A percentile compares a stretch with the other conserved stretches of the same genome.
Conservation (phyloP, 1,140 invertebrate genomes). For the Pseudoatta argentina region DNA sequence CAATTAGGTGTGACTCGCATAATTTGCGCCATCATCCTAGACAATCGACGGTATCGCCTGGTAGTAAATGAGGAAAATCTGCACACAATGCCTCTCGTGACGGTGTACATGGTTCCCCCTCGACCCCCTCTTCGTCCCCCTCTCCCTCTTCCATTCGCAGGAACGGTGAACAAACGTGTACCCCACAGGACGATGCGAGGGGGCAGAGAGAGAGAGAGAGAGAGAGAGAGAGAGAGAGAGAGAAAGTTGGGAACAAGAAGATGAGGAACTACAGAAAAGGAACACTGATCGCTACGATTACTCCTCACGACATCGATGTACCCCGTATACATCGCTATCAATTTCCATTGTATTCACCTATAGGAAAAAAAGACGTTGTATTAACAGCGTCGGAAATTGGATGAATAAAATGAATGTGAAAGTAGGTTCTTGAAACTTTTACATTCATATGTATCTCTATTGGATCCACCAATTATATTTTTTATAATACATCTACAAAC, state of each 20-base stretch:
- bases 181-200: conserved; percentile 15
- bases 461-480: too few species aligned
- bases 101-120: conserved; percentile 14
- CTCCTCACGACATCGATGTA: neutral
- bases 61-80: conserved; percentile 80
- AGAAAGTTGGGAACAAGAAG: neutral
- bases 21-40: conserved; percentile 73
- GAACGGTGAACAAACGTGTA: conserved; percentile 33
- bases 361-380: neutral
- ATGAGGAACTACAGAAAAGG: conserved; percentile 24
- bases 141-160: neutral
- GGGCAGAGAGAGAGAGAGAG: neutral
- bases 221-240: neutral
- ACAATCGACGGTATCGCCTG: conserved; percentile 75
- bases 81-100: conserved; percentile 75
- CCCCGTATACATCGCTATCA: conserved; percentile 4
- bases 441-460: neutral
- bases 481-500: too few species aligned
- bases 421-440: neutral
- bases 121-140: neutral
- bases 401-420: conserved; percentile 6
- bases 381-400: neutral
- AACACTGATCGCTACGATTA: conserved; percentile 35
- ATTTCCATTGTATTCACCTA: conserved; percentile 1
- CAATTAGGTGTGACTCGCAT: conserved; percentile 78